phyloP scores from a whole-genome alignment of 2,888 invertebrate species.

The Caenorhabditis sp. region DNA sequence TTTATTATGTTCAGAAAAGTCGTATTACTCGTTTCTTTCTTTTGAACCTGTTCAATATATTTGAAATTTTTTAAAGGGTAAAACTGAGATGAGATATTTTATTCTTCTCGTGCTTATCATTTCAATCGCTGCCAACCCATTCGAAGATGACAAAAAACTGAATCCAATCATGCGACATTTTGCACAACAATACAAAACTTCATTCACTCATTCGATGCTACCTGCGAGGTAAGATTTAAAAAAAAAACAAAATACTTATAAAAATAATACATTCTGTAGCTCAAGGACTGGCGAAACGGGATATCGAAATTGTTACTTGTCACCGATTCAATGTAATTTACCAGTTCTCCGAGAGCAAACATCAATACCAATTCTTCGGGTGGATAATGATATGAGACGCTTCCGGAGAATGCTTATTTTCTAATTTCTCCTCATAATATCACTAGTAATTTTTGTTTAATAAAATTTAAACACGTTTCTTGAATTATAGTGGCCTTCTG shows the following conservation, averaged over 20 bases:
- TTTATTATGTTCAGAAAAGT: too few relatives aligned
- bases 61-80: neutral
- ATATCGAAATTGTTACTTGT: slow-evolving; percentile 13
- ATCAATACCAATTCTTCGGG: neutral
- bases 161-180: slow-evolving; percentile 12
- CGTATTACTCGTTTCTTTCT: too few relatives aligned
- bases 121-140: neutral
- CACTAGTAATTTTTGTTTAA: neutral
- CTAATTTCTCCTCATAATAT: neutral
- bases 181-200: neutral
- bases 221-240: neutral
- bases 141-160: slow-evolving; percentile 10
- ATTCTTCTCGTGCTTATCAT: neutral
- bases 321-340: slow-evolving; percentile 15
- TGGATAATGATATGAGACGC: neutral
- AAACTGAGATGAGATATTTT: neutral
- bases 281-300: neutral
- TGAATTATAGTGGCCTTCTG: slow-evolving; percentile 12
- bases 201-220: neutral
- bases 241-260: neutral
- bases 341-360: slow-evolving; percentile 6
- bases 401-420: slow-evolving; percentile 1
- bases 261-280: neutral
- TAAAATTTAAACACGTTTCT: neutral
- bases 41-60: too few relatives aligned